Conservation (phyloP, 1,140 invertebrate genomes). For the Ectropis grisescens region DNA sequence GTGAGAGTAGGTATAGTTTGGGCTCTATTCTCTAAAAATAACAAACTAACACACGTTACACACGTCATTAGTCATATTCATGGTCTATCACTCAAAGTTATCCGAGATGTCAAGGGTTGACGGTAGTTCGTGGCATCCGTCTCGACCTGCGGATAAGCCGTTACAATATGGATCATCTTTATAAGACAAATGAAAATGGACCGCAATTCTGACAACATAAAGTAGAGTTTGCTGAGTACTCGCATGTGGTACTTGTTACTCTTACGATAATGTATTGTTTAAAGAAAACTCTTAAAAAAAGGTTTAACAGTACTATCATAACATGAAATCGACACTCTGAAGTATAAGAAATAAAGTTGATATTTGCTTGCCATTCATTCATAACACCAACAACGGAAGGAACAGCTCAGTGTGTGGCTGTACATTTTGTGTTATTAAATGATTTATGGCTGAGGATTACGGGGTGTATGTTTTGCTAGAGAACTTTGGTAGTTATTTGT, state of each 20-base stretch:
- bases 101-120: slow-evolving; percentile 58
- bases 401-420: slow-evolving; percentile 62
- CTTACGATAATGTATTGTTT: too few relatives aligned
- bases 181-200: too few relatives aligned
- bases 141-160: slow-evolving; percentile 38
- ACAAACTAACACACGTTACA: too few relatives aligned
- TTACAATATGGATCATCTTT: slow-evolving; percentile 12
- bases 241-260: slow-evolving; percentile 24
- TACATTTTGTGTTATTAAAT: slow-evolving; percentile 67
- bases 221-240: slow-evolving; percentile 17
- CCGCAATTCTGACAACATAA: too few relatives aligned
- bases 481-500: slow-evolving; percentile 29
- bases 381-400: slow-evolving; percentile 54
- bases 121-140: slow-evolving; percentile 46
- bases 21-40: too few relatives aligned
- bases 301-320: too few relatives aligned
- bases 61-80: slow-evolving; percentile 37
- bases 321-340: too few relatives aligned
- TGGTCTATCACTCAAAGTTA: slow-evolving; percentile 56
- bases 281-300: too few relatives aligned
- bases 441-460: slow-evolving; percentile 66
- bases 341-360: slow-evolving; percentile 20
- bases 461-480: slow-evolving; percentile 14
- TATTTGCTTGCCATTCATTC: slow-evolving; percentile 15
- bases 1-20: too few relatives aligned